A percentile compares a stretch with the other conserved stretches of the same genome.
Evolutionary conservation across 2,797 vertebrate genomes (phyloP).

Genomic region (Lepilemur septentrionalis): DNA sequence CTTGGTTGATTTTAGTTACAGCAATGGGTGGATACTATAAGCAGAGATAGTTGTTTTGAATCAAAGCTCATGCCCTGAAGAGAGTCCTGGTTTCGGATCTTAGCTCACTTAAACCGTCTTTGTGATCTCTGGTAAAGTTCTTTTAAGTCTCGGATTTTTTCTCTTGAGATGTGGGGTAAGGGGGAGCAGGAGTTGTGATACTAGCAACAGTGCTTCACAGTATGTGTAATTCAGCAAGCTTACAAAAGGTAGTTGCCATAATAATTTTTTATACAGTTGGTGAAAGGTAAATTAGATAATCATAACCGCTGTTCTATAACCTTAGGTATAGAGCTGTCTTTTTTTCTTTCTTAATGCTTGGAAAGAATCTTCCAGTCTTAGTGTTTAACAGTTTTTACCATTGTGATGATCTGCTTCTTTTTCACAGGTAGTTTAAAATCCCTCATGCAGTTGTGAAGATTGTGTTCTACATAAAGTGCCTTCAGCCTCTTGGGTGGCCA

Average conservation of each 20-base stretch:
- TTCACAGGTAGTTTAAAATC: neutral
- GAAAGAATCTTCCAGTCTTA: neutral
- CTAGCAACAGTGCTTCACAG: neutral
- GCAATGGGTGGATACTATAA: neutral
- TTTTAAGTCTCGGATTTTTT: neutral
- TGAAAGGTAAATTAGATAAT: neutral
- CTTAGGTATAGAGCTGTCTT: neutral
- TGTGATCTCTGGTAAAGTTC: neutral
- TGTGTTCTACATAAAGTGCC: neutral
- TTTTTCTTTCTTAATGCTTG: neutral
- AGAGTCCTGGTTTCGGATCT: neutral
- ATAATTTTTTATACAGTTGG: neutral
- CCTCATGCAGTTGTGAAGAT: neutral
- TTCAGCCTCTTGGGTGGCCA: neutral
- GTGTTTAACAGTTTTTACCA: neutral
- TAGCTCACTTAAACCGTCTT: neutral
- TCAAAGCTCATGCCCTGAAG: neutral
- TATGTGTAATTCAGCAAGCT: neutral
- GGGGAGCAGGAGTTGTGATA: neutral
- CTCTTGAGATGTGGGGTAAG: neutral
- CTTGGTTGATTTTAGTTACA: neutral
- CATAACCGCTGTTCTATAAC: neutral
- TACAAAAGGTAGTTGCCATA: neutral
- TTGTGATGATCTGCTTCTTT: neutral
- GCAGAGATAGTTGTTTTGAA: neutral